Evolutionary conservation across 2,797 vertebrate species (phyloP).

Genomic region (Phrynocephalus vlangalii): DNA sequence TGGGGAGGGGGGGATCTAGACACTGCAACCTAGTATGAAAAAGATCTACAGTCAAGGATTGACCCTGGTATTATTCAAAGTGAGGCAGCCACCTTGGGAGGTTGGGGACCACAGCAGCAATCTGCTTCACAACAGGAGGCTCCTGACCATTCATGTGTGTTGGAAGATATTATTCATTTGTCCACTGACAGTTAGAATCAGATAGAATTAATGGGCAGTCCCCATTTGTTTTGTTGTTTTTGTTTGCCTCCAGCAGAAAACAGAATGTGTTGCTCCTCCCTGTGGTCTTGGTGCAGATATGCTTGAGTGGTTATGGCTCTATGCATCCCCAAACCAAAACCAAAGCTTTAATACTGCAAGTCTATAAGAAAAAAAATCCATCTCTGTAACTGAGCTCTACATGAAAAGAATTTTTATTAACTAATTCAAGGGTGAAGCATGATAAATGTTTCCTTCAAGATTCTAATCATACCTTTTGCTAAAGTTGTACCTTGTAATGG

Average conservation of each 20-base stretch:
- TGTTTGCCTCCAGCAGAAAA: neutral
- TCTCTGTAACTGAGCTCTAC: constrained; percentile 48
- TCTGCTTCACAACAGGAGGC: no score
- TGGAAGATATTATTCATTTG: neutral
- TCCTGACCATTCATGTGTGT: neutral
- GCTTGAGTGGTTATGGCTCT: constrained; percentile 20
- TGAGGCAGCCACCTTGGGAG: neutral
- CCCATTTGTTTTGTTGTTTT: neutral
- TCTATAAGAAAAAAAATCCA: constrained; percentile 26
- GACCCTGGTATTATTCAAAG: neutral
- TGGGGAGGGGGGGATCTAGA: neutral
- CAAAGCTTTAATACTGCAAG: constrained; percentile 27
- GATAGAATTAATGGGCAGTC: neutral
- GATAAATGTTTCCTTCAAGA: constrained; percentile 53
- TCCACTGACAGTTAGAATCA: neutral
- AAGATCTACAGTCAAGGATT: neutral
- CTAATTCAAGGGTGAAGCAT: constrained; percentile 62
- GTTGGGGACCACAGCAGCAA: neutral
- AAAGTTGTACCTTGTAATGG: constrained; percentile 53
- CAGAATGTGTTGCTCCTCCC: neutral
- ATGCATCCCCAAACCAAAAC: constrained; percentile 31
- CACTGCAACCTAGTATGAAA: constrained; percentile 38
- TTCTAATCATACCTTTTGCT: constrained; percentile 47
- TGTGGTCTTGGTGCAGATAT: constrained; percentile 57
- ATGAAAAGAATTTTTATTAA: constrained; percentile 68